These are phyloP conservation scores for Danio tinwini DNA, from an alignment of 2,797 vertebrate genomes.

Conservation along the genomic window DNA sequence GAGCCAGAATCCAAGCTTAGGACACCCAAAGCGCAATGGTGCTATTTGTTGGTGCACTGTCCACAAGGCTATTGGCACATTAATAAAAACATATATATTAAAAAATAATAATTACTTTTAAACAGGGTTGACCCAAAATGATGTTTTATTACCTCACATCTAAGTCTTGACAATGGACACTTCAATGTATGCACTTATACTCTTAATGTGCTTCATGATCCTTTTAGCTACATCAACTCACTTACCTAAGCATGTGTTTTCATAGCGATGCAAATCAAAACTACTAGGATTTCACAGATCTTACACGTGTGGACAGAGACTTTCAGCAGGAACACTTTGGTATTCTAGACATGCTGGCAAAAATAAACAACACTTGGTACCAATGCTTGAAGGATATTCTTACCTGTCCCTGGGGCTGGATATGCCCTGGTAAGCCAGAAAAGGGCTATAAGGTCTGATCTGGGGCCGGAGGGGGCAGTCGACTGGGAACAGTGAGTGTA, in stretches of 20 bases:
- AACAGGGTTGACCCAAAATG: neutral
- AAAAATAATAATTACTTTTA: too few species aligned
- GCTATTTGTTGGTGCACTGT: too few species aligned
- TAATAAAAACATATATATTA: too few species aligned
- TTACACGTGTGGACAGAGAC: constrained; percentile 31
- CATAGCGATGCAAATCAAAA: constrained; percentile 20
- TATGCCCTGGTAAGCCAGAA: constrained; percentile 27
- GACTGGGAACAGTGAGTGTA: constrained; percentile 45
- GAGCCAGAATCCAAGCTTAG: too few species aligned
- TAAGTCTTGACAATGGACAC: neutral
- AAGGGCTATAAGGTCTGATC: constrained; percentile 26
- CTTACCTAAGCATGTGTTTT: constrained; percentile 37
- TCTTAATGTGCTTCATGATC: neutral
- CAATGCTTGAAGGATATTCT: constrained; percentile 36
- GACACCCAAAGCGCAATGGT: too few species aligned
- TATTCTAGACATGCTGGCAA: constrained; percentile 53
- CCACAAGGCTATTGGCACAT: too few species aligned
- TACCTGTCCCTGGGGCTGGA: constrained; percentile 53
- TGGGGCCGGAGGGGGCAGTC: constrained; percentile 20
- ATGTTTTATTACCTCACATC: neutral
- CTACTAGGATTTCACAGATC: constrained; percentile 29
- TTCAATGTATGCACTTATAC: neutral
- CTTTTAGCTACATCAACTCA: neutral
- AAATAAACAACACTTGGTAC: constrained; percentile 52
- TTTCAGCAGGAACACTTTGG: constrained; percentile 42